A percentile compares a stretch with the other conserved stretches of the same genome.
Conservation (phyloP, 2,888 invertebrate genomes). For the Mythimna ferrago region DNA sequence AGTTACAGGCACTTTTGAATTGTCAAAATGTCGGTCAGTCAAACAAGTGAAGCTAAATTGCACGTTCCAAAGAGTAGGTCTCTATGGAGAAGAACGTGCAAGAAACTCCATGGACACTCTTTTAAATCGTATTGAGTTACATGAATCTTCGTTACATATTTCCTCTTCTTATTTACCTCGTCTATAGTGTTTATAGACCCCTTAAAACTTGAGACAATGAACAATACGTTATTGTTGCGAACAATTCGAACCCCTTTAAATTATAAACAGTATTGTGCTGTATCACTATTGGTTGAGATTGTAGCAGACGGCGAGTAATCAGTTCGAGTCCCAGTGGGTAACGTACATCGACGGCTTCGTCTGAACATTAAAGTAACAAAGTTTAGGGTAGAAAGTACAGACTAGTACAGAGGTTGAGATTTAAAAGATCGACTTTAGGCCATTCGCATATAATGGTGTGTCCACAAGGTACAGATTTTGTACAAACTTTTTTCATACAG, state of each 20-base stretch:
- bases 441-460: no score
- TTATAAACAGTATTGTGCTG: constrained; percentile 56
- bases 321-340: constrained; percentile 64
- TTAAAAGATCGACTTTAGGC: constrained; percentile 40
- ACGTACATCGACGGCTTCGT: constrained; percentile 56
- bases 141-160: no score
- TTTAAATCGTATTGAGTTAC: no score
- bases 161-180: no score
- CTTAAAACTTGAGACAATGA: constrained; percentile 41
- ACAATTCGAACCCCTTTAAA: constrained; percentile 45
- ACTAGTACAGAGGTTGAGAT: constrained; percentile 68
- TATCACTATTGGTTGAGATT: constrained; percentile 57
- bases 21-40: no score
- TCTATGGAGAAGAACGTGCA: no score
- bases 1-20: no score
- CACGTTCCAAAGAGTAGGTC: no score
- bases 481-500: no score
- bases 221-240: constrained; percentile 53
- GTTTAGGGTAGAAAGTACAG: constrained; percentile 58
- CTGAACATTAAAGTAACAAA: constrained; percentile 70
- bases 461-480: no score
- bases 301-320: constrained; percentile 63
- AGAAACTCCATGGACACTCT: no score
- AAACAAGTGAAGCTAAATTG: no score
- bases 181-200: constrained; percentile 1